Base-by-base conservation (phyloP, 1,140 invertebrate genomes). In the Diplogasteroides magnus region DNA sequence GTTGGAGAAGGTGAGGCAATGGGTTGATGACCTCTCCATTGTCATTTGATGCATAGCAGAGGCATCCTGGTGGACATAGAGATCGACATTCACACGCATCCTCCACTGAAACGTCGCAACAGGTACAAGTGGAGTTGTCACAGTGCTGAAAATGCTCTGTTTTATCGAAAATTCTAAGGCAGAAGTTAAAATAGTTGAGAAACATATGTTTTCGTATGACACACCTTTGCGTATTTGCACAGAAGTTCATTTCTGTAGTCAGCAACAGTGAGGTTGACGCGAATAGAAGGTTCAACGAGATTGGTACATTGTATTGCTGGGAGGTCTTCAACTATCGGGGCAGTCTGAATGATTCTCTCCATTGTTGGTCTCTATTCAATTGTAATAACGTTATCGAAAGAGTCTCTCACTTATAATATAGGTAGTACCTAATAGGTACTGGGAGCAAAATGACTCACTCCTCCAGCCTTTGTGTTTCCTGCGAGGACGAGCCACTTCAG, bases 191-290 rank as follows among this genome's bases (percentile, higher is more conserved):
- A 11, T 48, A 48, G n/a, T n/a, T n/a, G n/a, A n/a, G n/a, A n/a
- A n/a, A n/a, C n/a, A n/a, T n/a, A n/a, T n/a, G n/a, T n/a, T n/a
- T n/a, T n/a, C n/a, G n/a, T n/a, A n/a, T n/a, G n/a, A n/a, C n/a
- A n/a, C n/a, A n/a, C n/a, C n/a, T n/a, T 65, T n/a, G 69, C 13
- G 37, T 73, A 73, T 56, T 73, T 73, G 61, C 72, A 73, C 15
- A 73, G 70, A 6, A 73, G 59, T 26, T 69, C 61, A 31, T 73
- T 69, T 15, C 56, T 65, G 2, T 57, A 32, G 48, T 73, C 63
- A 15, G 72, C 72, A n/a, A 65, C n/a, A 0, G 31, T 61, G 11
- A 73, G 48, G 2, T 27, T 57, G n/a, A 73, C 60, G n/a, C 19
- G 23, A n/a, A 56, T 37, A 19, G 60, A 62, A 3, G 37, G 31